Percentiles rank a stretch among this genome's conserved stretches.
phyloP scores from a whole-genome alignment of 2,888 invertebrate genomes.

The Drosophila neotestacea region DNA sequence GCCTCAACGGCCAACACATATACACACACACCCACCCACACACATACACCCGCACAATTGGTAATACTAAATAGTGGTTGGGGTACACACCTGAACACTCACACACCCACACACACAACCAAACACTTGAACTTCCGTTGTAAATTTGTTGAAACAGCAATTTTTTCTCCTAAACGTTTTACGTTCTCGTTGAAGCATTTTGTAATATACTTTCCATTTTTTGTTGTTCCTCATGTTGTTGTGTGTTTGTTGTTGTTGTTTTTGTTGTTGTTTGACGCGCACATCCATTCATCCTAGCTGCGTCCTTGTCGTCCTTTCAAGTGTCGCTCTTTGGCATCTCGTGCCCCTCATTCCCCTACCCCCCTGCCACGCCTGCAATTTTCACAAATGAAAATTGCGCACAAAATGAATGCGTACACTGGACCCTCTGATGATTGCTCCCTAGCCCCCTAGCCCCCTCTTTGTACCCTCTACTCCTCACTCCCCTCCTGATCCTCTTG shows the following conservation, averaged over 20 bases:
- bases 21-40: constrained; percentile 16
- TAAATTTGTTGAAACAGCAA: constrained; percentile 80
- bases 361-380: not conserved
- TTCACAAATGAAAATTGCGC: constrained; percentile 55
- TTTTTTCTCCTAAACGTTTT: constrained; percentile 65
- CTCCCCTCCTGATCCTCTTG: not conserved
- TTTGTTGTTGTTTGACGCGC: constrained; percentile 57
- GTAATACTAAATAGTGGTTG: not conserved
- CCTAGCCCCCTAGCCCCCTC: not conserved
- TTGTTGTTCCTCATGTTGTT: constrained; percentile 31
- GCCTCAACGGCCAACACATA: constrained; percentile 51
- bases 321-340: constrained; percentile 29
- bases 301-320: constrained; percentile 52
- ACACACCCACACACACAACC: constrained; percentile 24
- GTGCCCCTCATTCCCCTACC: not conserved
- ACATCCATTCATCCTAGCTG: constrained; percentile 64
- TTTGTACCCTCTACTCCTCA: not conserved
- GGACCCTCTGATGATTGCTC: constrained; percentile 40
- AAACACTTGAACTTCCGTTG: constrained; percentile 77
- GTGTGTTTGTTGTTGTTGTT: constrained; percentile 21
- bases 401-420: constrained; percentile 69
- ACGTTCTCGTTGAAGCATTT: constrained; percentile 61
- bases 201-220: constrained; percentile 75
- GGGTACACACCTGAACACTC: constrained; percentile 34
- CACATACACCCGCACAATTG: constrained; percentile 37